Base-by-base conservation (phyloP, 1,140 invertebrate species). In the Homalodisca vitripennis region DNA sequence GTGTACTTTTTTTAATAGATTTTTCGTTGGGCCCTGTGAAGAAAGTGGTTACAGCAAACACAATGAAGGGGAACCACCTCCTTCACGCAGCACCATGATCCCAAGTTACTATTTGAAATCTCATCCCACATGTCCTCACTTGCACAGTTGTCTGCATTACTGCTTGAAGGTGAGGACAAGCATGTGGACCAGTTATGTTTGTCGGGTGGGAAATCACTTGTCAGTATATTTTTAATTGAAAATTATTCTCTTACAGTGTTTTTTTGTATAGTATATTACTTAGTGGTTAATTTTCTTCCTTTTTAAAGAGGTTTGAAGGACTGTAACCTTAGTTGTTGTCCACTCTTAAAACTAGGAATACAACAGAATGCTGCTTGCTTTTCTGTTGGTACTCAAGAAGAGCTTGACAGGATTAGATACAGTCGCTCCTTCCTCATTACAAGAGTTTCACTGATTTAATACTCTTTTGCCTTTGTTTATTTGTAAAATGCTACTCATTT, bases 21-120 rank as follows among this genome's bases (percentile, higher is more conserved):
- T 88, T 75, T 80, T 88, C 72, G 81, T 88, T 73, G 87, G 87
- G 63, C 81, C 82, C n/a, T 81, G 85, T 72, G 88, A 90, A 70
- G 73, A 78, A 69, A 69, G 69, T 32, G 72, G 68, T 34, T 75
- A 73, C 26, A n/a, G 20, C 30, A 72, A 68, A 65, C 2, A 63
- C 55, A 34, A 29, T 20, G 41, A 63, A 63, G 57, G 12, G n/a
- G 26, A 32, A 27, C 31, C 3, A 63, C 29, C 57, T 24, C 3
- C 17, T 34, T 41, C 27, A 71, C 13, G n/a, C 29, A 65, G 34
- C 26, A n/a, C n/a, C n/a, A n/a, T n/a, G n/a, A n/a, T n/a, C n/a
- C n/a, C n/a, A n/a, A n/a, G n/a, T n/a, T n/a, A n/a, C 20, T 62
- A 30, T 14, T 6, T 63, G 13, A n/a, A 29, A 12, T 66, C 60